phyloP scores from a whole-genome alignment of 1,140 invertebrate genomes.

The Antheraea pernyi region DNA sequence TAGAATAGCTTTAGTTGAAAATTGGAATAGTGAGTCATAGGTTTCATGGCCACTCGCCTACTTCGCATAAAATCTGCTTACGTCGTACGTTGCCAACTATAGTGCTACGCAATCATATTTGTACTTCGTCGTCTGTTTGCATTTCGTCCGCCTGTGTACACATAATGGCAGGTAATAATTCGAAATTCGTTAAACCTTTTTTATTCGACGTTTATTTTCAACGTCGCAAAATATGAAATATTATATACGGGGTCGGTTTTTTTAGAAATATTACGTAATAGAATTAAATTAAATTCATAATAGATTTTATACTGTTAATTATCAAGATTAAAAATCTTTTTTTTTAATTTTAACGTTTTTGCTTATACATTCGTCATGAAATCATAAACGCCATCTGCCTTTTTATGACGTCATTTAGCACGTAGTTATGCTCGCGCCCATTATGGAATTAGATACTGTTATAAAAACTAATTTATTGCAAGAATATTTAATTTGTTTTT shows the following conservation, averaged over 20 bases:
- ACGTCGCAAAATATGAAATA: not conserved
- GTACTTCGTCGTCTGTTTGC: not conserved
- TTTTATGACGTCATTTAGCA: not conserved
- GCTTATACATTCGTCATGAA: not conserved
- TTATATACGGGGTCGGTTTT: not conserved
- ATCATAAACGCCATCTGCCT: not conserved
- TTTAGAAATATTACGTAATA: not conserved
- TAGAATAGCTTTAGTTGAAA: not conserved
- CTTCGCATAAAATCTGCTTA: slow-evolving; percentile 3
- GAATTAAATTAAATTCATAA: not conserved
- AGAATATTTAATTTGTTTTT: too few relatives aligned
- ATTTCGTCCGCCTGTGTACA: slow-evolving; percentile 9
- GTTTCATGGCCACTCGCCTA: slow-evolving; percentile 12
- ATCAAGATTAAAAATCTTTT: too few relatives aligned
- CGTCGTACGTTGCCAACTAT: slow-evolving; percentile 7
- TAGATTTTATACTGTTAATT: not conserved
- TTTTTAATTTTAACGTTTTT: too few relatives aligned
- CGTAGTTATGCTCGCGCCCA: not conserved
- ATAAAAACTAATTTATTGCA: too few relatives aligned
- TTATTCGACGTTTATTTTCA: not conserved
- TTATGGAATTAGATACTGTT: not conserved
- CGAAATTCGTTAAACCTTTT: not conserved
- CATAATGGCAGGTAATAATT: slow-evolving; percentile 5
- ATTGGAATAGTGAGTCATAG: slow-evolving; percentile 10
- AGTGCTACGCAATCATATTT: slow-evolving; percentile 11